phyloP scores from a whole-genome alignment of 2,888 invertebrate genomes.

The Standfussiana lucernea region DNA sequence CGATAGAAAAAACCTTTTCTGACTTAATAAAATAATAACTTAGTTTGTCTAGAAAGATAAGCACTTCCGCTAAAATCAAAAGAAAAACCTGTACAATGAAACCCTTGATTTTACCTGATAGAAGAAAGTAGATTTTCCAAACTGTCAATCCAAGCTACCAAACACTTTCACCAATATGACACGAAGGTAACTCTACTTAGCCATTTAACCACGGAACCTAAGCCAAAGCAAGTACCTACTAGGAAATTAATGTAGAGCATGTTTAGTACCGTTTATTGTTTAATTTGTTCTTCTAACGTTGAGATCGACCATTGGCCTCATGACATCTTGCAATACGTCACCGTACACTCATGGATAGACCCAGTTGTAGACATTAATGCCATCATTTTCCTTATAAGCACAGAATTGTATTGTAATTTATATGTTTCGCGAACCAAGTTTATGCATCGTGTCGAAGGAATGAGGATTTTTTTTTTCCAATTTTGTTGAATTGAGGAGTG shows the following conservation, averaged over 20 bases:
- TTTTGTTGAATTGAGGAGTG: neutral
- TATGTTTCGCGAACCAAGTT: constrained; percentile 14
- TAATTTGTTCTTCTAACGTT: constrained; percentile 17
- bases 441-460: neutral
- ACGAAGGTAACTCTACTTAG: neutral
- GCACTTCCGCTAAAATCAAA: neutral
- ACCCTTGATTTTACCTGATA: too few species aligned
- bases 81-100: too few species aligned
- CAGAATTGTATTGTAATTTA: constrained; percentile 44
- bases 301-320: constrained; percentile 37
- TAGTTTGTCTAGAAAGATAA: neutral
- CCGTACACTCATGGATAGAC: constrained; percentile 45
- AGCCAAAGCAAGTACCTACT: neutral
- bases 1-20: neutral
- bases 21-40: neutral
- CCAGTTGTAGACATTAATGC: constrained; percentile 44
- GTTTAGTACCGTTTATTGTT: constrained; percentile 11
- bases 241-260: constrained; percentile 7
- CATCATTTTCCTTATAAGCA: constrained; percentile 56
- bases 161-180: neutral
- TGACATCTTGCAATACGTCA: constrained; percentile 50
- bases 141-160: neutral
- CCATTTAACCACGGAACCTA: neutral
- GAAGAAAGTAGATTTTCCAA: neutral
- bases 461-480: neutral